Evolutionary conservation across 2,113 vertebrate species (phyloP).

Genomic region (Megaptera novaeangliae): DNA sequence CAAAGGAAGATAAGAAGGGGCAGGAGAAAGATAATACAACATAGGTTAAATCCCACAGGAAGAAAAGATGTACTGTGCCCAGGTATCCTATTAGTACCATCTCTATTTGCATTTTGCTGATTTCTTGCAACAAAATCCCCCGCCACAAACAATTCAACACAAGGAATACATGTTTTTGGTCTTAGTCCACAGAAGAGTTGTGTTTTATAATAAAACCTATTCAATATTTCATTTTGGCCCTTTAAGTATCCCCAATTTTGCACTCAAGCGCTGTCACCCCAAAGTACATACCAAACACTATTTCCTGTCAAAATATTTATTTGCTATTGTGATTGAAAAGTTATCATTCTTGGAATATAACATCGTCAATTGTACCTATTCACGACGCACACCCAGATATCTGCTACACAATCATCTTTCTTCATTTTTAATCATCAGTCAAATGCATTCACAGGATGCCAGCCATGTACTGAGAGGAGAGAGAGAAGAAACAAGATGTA

Average conservation of each 20-base stretch:
- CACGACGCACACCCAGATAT: not conserved
- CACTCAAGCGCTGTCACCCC: not conserved
- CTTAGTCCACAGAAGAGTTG: not conserved
- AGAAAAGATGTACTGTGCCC: not conserved
- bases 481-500: not conserved
- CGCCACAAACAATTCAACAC: not conserved
- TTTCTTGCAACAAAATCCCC: not conserved
- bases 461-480: not conserved
- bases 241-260: not conserved
- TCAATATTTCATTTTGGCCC: slow-evolving; percentile 28
- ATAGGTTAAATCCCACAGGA: slow-evolving; percentile 17
- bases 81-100: not conserved
- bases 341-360: not conserved
- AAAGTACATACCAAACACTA: not conserved
- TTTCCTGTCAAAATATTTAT: slow-evolving; percentile 4
- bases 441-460: not conserved
- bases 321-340: not conserved
- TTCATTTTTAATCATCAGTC: not conserved
- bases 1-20: slow-evolving; percentile 55
- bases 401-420: not conserved
- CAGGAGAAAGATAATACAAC: slow-evolving; percentile 22
- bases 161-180: not conserved
- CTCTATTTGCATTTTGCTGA: not conserved
- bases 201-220: slow-evolving; percentile 23
- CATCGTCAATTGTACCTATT: not conserved